These are phyloP conservation scores for Odontesthes bonariensis DNA, from an alignment of 2,113 vertebrate species.

Conservation along the genomic window DNA sequence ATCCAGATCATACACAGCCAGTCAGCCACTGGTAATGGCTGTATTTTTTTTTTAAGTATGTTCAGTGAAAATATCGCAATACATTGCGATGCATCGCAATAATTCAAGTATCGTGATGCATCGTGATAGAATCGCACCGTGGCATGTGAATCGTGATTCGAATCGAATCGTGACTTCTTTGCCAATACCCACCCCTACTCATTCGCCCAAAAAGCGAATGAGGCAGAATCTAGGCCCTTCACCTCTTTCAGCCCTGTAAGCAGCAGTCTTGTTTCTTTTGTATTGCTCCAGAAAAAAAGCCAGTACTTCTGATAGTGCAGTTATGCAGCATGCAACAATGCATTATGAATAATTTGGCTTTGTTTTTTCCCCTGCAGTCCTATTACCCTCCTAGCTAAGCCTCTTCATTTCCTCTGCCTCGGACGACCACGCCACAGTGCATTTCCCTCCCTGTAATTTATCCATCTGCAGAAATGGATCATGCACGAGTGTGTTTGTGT, in stretches of 20 bases:
- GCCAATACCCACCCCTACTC: too few relatives aligned
- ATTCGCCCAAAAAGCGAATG: background rate
- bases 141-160: too few relatives aligned
- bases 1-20: too few relatives aligned
- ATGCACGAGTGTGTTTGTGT: slow-evolving; percentile 16
- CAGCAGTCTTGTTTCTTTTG: slow-evolving; percentile 48
- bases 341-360: slow-evolving; percentile 69
- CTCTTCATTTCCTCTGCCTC: slow-evolving; percentile 67
- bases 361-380: slow-evolving; percentile 51
- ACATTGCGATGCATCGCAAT: too few relatives aligned
- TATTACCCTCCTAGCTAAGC: slow-evolving; percentile 64
- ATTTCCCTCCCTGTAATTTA: slow-evolving; percentile 65
- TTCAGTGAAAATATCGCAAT: too few relatives aligned
- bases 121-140: too few relatives aligned
- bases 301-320: slow-evolving; percentile 62
- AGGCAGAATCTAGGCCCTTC: slow-evolving; percentile 39
- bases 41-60: too few relatives aligned
- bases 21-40: too few relatives aligned
- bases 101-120: too few relatives aligned
- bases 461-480: slow-evolving; percentile 70
- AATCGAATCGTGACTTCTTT: too few relatives aligned
- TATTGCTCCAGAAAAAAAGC: slow-evolving; percentile 37
- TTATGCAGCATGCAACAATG: slow-evolving; percentile 52
- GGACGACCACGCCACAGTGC: slow-evolving; percentile 53
- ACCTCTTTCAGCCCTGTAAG: slow-evolving; percentile 29